Base-by-base conservation (phyloP, 2,888 invertebrate genomes). In the Noctua fimbriata region DNA sequence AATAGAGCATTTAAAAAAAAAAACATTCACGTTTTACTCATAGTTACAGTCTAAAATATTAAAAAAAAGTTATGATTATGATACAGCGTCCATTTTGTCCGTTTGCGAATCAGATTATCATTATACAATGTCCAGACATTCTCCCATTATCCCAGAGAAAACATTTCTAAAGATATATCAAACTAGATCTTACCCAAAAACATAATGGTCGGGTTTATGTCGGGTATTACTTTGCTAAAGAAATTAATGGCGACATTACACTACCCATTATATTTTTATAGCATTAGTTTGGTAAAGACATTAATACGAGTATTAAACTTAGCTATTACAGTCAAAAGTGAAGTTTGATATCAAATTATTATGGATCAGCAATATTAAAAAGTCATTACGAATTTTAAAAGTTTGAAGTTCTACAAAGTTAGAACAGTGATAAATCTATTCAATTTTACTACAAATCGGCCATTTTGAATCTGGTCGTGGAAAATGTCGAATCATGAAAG, bases 211-310 rank as follows among this genome's bases (percentile, higher is more conserved):
- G 49, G 73, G 49, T 85, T 85, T 86, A 85, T 82, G 82, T 86
- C 67, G 73, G 67, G 75, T 67, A 88, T 76, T 79, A 83, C 87
- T 79, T 71, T 73, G 65, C 79, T 79, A 73, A 79, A 83, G 76
- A 86, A 86, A 86, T 77, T 74, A 83, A 88, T 86, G 79, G 73
- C 76, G 52, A 55, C 79, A 88, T 86, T 86, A 88, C 84, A 81
- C 87, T 79, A 87, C 60, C 82, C 89, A 74, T 87, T 84, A 80
- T 75, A 76, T 78, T 87, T 83, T 89, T 81, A 87, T 89, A 32
- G 69, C 73, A 82, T 78, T 89, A 77, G 85, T 87, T 85, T 69
- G 28, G 36, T 73, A 73, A 75, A 82, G 65, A 80, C 65, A 82
- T 84, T 83, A 81, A 75, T 83, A 83, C n/a, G 41, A 69, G 67